Conservation (phyloP, 2,113 vertebrate species). For the Chloebia gouldiae region DNA sequence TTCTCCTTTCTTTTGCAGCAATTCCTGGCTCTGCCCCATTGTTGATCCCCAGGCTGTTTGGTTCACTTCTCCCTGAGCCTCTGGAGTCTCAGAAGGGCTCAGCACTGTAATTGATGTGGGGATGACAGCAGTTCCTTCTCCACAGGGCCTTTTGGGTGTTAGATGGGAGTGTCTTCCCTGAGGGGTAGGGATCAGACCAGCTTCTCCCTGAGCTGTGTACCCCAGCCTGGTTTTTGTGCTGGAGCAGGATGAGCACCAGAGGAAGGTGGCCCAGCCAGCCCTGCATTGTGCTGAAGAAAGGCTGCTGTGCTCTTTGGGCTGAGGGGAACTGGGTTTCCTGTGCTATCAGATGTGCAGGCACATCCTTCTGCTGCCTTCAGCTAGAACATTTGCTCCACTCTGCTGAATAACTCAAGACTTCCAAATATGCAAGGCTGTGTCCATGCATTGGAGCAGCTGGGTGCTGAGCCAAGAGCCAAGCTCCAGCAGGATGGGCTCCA, state of each 20-base stretch:
- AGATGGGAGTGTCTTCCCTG: not conserved
- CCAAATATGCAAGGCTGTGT: not conserved
- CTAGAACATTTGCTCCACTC: not conserved
- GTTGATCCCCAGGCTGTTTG: not conserved
- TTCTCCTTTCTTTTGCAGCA: not conserved
- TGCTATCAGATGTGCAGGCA: not conserved
- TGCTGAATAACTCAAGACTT: not conserved
- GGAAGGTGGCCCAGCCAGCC: not conserved
- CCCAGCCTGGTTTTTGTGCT: not conserved
- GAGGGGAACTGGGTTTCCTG: not conserved
- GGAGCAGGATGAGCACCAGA: not conserved
- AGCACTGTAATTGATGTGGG: not conserved
- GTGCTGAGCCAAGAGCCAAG: not conserved
- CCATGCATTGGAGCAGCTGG: rapidly evolving
- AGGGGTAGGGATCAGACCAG: not conserved
- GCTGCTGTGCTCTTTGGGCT: not conserved
- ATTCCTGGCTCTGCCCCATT: not conserved
- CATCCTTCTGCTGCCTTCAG: not conserved
- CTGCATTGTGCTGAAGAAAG: not conserved
- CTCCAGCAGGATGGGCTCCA: not conserved
- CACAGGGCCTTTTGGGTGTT: no score
- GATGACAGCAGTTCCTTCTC: not conserved
- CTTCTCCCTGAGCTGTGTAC: not conserved
- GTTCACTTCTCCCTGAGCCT: not conserved
- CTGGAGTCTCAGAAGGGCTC: not conserved